phyloP scores from a whole-genome alignment of 2,888 invertebrate species.

The Leptinotarsa haldemani region DNA sequence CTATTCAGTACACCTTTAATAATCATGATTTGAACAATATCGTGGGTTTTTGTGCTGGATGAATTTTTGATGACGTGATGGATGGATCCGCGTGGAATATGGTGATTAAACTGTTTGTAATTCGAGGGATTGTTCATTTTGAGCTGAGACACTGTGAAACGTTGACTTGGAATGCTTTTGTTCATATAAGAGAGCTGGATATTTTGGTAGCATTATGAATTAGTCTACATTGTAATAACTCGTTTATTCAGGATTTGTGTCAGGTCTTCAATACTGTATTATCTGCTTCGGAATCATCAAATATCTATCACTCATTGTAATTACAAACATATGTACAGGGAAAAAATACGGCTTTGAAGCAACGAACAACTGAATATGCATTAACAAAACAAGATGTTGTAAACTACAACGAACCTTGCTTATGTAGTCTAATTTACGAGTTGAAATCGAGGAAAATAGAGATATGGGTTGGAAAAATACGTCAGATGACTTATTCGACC shows the following conservation, averaged over 20 bases:
- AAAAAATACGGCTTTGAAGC: no score
- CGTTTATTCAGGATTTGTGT: constrained; percentile 7
- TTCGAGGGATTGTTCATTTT: constrained; percentile 24
- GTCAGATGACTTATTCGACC: no score
- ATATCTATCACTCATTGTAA: neutral
- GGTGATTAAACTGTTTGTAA: constrained; percentile 38
- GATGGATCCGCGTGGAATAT: constrained; percentile 39
- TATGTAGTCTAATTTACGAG: no score
- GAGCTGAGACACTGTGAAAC: constrained; percentile 1
- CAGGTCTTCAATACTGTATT: neutral
- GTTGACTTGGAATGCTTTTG: constrained; percentile 14
- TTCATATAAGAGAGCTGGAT: constrained; percentile 22
- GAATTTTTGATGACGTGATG: constrained; percentile 46
- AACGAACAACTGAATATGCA: no score
- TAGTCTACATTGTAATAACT: constrained; percentile 22
- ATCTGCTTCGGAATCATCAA: neutral
- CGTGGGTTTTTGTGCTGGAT: constrained; percentile 52
- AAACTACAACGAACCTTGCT: no score
- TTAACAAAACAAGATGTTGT: no score
- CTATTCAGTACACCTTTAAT: constrained; percentile 55
- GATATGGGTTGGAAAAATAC: no score
- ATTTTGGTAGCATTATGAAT: constrained; percentile 34
- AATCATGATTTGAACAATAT: constrained; percentile 60
- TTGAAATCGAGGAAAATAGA: no score
- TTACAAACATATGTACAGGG: no score